Conservation (phyloP, 2,113 vertebrate genomes). For the Phainopepla nitens region DNA sequence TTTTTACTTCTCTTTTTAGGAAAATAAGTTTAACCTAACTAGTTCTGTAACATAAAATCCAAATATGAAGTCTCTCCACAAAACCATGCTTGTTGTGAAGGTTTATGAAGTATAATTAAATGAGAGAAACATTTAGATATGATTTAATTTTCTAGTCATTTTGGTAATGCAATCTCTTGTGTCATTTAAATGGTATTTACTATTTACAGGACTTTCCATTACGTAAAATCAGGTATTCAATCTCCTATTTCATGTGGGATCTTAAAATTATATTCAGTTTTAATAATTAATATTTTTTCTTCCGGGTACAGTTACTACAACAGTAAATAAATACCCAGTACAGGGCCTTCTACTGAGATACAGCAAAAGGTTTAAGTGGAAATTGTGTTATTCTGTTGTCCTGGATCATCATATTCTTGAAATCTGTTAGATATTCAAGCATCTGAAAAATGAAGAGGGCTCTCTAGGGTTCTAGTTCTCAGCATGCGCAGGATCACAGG, state of each 20-base stretch:
- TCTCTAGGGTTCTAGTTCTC: background rate
- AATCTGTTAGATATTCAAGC: background rate
- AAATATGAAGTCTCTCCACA: background rate
- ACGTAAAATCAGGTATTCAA: background rate
- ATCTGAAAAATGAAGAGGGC: background rate
- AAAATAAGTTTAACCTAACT: background rate
- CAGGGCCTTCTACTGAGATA: background rate
- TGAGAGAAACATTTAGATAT: background rate
- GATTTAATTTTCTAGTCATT: background rate
- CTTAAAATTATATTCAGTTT: background rate
- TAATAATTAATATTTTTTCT: background rate
- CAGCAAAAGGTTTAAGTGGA: background rate
- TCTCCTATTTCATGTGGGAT: background rate
- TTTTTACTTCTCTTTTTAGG: background rate
- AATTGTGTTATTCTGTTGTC: background rate
- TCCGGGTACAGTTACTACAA: background rate
- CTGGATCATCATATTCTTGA: background rate
- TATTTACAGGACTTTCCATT: background rate
- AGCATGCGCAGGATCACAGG: background rate
- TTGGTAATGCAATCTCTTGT: background rate
- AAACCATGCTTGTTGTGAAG: background rate
- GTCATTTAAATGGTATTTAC: background rate
- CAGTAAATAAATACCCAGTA: background rate
- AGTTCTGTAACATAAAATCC: background rate
- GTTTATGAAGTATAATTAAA: background rate